Evolutionary conservation across 1,140 invertebrate species (phyloP), one percentile per base, ranked within the genome.

Genomic region (Nomia melanderi): DNA sequence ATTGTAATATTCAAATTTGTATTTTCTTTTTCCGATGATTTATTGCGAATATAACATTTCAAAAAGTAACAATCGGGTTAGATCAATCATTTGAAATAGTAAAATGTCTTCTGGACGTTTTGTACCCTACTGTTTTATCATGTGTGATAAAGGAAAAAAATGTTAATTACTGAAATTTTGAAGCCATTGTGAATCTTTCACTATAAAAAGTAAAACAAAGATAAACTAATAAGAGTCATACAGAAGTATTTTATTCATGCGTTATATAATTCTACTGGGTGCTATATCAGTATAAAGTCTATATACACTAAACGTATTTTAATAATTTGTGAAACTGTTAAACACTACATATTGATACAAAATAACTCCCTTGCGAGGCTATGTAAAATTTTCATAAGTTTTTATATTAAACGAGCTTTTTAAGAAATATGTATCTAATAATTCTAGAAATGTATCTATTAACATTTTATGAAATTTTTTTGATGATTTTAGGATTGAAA

Each of bases 351-450:
- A 65, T 72, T 71, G 39, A 54, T 41, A 57, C 9, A 41, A 63
- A 79, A 54, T 44, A 69, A 63, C 72, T 69, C 12, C 63, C 17
- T n/a, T 67, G 71, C 72, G 50, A 81, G 14, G 64, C 62, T 63
- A 77, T 76, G 79, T 82, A 77, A 70, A 50, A 82, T 62, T 78
- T 82, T 77, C 47, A 14, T 82, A 82, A 82, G 29, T 78, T 70
- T 70, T 78, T 78, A 60, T 56, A 82, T 82, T 65, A 77, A 81
- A 81, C 44, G 33, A 60, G 36, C 77, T 67, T 59, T 67, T 72
- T 67, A 77, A 78, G 56, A 44, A 72, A 81, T 56, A 29, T 78
- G n/a, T 69, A 72, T 25, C 44, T 25, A 39, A 65, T 41, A 65
- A 65, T 59, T 50, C 33, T 41, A 20, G 11, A 36, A 29, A 62